phyloP scores from a whole-genome alignment of 92 coral and sea anemone genomes.

The Phenganax subtilis region DNA sequence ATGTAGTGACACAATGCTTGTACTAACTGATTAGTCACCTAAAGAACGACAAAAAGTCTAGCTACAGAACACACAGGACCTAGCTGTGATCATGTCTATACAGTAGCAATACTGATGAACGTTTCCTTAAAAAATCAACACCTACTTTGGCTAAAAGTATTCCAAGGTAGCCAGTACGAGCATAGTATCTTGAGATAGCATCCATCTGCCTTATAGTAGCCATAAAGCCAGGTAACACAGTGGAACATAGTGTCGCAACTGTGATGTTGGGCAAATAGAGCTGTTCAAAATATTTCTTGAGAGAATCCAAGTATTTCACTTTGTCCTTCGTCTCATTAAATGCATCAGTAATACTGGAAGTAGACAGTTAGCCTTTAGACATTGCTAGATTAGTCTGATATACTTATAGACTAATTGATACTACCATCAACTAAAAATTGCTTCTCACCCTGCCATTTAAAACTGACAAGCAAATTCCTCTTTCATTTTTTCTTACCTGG shows the following conservation, averaged over 20 bases:
- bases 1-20: constrained; percentile 70
- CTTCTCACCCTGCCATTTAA: not conserved
- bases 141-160: constrained; percentile 81
- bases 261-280: constrained; percentile 61
- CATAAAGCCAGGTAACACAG: constrained; percentile 89
- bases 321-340: constrained; percentile 97
- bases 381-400: not conserved
- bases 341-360: constrained; percentile 84
- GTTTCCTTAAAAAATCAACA: too few relatives aligned
- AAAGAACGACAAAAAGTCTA: not conserved
- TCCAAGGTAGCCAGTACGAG: constrained; percentile 92
- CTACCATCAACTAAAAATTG: not conserved
- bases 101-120: too few relatives aligned
- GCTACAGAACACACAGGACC: not conserved
- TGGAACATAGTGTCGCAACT: constrained; percentile 62
- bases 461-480: not conserved
- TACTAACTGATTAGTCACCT: constrained; percentile 94
- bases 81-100: not conserved
- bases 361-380: not conserved
- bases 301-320: constrained; percentile 90
- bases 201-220: constrained; percentile 97
- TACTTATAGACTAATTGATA: too few relatives aligned
- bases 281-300: constrained; percentile 92
- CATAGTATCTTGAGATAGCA: constrained; percentile 92
- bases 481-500: constrained; percentile 52